Percentiles rank a stretch among this genome's conserved stretches.
Evolutionary conservation across 1,140 invertebrate species (phyloP).

Genomic region (Copidosoma floridanum): DNA sequence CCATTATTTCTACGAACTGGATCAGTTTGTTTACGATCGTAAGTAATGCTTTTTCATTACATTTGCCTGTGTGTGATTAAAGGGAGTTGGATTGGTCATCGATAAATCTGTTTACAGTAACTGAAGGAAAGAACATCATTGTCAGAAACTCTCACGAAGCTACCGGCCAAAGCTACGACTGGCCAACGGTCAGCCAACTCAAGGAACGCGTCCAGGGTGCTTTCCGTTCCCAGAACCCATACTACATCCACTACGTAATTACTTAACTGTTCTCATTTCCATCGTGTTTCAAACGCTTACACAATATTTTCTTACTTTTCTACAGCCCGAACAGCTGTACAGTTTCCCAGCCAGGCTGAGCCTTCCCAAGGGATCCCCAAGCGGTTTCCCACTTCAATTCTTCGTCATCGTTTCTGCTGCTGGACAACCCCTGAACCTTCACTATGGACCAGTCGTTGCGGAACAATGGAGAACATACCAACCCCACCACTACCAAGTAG

Average conservation of each 20-base stretch:
- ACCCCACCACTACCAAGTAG: conserved; percentile 40
- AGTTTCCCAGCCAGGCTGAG: conserved; percentile 61
- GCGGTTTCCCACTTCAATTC: conserved; percentile 63
- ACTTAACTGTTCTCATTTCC: background rate
- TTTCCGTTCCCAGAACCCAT: conserved; percentile 51
- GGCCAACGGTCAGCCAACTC: conserved; percentile 62
- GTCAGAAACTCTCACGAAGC: conserved; percentile 67
- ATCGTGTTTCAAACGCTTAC: background rate
- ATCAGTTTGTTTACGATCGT: conserved; percentile 65
- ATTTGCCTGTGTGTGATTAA: conserved; percentile 54
- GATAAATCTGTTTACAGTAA: conserved; percentile 48
- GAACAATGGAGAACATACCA: conserved; percentile 42
- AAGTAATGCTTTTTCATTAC: conserved; percentile 46
- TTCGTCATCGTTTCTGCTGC: conserved; percentile 61
- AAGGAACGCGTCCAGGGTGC: conserved; percentile 54
- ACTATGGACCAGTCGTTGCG: conserved; percentile 41
- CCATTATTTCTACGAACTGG: conserved; percentile 65
- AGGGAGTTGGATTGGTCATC: no score
- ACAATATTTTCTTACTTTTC: conserved; percentile 15
- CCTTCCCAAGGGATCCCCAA: conserved; percentile 58
- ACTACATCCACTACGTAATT: conserved; percentile 55
- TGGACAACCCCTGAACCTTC: conserved; percentile 35
- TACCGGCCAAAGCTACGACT: conserved; percentile 62
- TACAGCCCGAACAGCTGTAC: conserved; percentile 54
- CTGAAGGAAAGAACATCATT: conserved; percentile 66